Evolutionary conservation across 23 tunicate species (phyloP).

Genomic region (Oikopleura dioica): DNA sequence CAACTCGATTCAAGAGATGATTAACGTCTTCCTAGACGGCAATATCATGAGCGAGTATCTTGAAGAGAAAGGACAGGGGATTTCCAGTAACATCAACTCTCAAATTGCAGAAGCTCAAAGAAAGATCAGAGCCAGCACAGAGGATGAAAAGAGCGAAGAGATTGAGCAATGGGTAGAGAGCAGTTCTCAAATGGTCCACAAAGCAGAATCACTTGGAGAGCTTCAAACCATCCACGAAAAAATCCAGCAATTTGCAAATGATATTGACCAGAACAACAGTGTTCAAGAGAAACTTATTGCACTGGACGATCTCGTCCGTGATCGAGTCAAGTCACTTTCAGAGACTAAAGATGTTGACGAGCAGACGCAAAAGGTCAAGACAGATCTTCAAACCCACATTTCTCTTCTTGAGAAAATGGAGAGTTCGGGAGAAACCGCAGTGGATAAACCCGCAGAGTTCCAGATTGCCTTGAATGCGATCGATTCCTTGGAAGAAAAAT

Average conservation of each 20-base stretch:
- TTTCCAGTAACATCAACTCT: too few species aligned
- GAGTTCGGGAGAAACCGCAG: neutral
- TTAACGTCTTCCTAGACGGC: neutral
- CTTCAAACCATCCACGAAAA: neutral
- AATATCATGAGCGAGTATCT: neutral
- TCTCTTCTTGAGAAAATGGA: neutral
- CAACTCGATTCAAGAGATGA: neutral
- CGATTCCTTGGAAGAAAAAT: neutral
- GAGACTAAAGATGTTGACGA: neutral
- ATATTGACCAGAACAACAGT: neutral
- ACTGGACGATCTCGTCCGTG: neutral
- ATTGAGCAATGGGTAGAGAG: neutral
- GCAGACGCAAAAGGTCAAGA: too few species aligned
- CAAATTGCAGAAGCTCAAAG: too few species aligned
- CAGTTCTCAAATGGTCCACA: neutral
- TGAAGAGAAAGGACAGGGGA: neutral
- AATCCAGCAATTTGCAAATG: constrained; percentile 3
- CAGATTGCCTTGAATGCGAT: neutral
- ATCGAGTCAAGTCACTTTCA: neutral
- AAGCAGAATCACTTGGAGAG: neutral
- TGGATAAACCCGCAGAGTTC: neutral
- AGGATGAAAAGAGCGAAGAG: too few species aligned
- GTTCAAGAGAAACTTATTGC: neutral
- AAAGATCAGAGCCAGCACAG: too few species aligned
- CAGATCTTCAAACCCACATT: neutral